Base-by-base conservation (phyloP, 1,140 invertebrate species). In the Cotesia glomerata region DNA sequence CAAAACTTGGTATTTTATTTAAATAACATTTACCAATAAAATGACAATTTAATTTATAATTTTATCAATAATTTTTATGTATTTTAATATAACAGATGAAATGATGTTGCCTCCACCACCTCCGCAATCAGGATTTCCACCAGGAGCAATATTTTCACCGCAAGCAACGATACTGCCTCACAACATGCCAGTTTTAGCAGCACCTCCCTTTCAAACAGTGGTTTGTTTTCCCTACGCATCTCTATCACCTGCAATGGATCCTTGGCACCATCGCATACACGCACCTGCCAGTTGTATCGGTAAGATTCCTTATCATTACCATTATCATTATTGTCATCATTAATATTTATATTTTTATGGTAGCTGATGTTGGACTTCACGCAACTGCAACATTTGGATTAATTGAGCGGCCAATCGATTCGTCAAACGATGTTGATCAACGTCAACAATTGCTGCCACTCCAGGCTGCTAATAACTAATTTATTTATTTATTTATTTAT, bases 171-270 rank as follows among this genome's bases (percentile, higher is more conserved):
- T 86, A 71, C 54, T 85, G 68, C 75, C 82, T 5, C 81, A 84
- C 78, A 84, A 87, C 77, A 73, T 89, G 79, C 82, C 90, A 74
- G 89, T 89, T 32, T 89, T 90, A 13, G 87, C 90, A 4, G 85
- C 90, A 74, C 80, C 90, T 74, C 79, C 86, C 4, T 85, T 83
- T 79, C 89, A 91, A 63, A 88, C 88, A 13, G 88, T 91, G 61
- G 91, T 95, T 75, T 95, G 95, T 86, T 97, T 95, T 95, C 93
- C 93, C 0, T 97, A 97, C 87, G 95, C 95, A 11, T 96, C 95
- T 75, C 95, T 95, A 45, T 95, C 95, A 35, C 88, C 5, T 79
- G 84, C 45, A 82, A 76, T 35, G 84, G 71, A 72, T 85, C 13
- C 81, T 81, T 54, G 83, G 84, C 13, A 84, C 86, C 11, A 77